Conservation (phyloP, 2,113 vertebrate species). For the Pygoscelis antarcticus region DNA sequence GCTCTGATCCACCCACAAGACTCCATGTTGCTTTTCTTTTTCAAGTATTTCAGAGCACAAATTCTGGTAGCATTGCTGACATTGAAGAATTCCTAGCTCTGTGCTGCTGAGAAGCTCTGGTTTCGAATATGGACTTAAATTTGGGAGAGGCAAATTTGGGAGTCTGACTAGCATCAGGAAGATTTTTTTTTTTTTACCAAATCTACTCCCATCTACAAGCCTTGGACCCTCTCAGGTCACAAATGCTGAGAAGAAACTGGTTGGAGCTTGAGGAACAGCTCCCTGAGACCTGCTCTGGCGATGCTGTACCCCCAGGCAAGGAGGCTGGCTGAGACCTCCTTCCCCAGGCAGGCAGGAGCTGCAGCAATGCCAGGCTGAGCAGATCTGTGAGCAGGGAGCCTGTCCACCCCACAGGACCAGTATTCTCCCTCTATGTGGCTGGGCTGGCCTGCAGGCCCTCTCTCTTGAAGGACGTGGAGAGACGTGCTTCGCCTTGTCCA, state of each 20-base stretch:
- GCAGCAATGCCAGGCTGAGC: background rate
- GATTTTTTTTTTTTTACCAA: background rate
- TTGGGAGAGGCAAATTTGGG: background rate
- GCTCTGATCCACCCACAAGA: background rate
- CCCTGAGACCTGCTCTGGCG: background rate
- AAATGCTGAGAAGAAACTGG: background rate
- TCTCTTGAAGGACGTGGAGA: background rate
- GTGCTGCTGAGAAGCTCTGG: background rate
- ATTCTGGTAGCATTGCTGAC: background rate
- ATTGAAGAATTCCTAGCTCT: background rate
- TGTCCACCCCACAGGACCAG: background rate
- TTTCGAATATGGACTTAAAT: background rate
- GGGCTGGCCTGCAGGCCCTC: background rate
- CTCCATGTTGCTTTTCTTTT: background rate
- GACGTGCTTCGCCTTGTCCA: fast-evolving
- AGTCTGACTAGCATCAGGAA: background rate
- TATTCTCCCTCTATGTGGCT: background rate
- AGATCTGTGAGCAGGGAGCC: background rate
- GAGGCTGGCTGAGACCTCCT: background rate
- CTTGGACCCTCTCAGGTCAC: background rate
- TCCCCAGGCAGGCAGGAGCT: background rate
- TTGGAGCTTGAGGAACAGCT: background rate
- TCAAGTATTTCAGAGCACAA: background rate
- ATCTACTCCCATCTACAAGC: background rate
- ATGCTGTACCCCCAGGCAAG: background rate